A percentile compares a stretch with the other conserved stretches of the same genome.
Conservation (phyloP, 2,888 invertebrate genomes). For the Carterocephalus palaemon region DNA sequence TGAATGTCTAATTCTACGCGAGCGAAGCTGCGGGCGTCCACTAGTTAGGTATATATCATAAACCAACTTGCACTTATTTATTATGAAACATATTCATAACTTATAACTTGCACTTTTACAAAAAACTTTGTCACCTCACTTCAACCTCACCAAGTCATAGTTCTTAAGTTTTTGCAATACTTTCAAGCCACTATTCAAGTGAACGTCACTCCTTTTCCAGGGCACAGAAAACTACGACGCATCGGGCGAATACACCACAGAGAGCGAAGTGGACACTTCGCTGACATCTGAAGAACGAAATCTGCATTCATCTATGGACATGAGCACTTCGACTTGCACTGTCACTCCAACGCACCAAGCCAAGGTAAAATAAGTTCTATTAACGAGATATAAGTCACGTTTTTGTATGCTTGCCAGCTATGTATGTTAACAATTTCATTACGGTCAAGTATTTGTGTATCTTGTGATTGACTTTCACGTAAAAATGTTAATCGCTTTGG, state of each 20-base stretch:
- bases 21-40: too few species aligned
- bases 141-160: too few species aligned
- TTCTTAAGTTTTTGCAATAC: background rate
- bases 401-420: conserved; percentile 19
- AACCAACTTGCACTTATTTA: too few species aligned
- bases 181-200: conserved; percentile 5
- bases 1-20: too few species aligned
- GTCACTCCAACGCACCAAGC: conserved; percentile 81
- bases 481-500: conserved; percentile 16
- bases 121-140: too few species aligned
- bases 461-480: conserved; percentile 23
- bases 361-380: conserved; percentile 51
- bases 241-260: conserved; percentile 92
- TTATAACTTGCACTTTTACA: too few species aligned
- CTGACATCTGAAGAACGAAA: conserved; percentile 88
- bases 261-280: conserved; percentile 84
- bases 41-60: too few species aligned
- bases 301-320: conserved; percentile 83
- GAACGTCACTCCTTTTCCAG: conserved; percentile 46
- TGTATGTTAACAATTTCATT: conserved; percentile 24
- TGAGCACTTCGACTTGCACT: conserved; percentile 76
- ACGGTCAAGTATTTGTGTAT: conserved; percentile 10
- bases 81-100: too few species aligned
- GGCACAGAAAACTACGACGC: conserved; percentile 90
- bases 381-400: conserved; percentile 2